These are phyloP conservation scores for Catharus bicknelli DNA, from an alignment of 2,113 vertebrate genomes.

Conservation along the genomic window DNA sequence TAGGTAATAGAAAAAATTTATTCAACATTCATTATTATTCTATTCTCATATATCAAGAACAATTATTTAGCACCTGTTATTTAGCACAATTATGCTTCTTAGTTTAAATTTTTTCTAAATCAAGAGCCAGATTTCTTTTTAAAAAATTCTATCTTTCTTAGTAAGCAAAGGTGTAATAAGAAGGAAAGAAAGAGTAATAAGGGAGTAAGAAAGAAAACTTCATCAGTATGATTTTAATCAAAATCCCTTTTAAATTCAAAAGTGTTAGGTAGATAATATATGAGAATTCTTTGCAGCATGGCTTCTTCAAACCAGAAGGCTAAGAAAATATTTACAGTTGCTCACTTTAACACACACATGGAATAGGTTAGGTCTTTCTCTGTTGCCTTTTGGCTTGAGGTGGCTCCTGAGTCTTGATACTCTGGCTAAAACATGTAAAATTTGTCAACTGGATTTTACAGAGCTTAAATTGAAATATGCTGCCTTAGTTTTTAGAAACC, in stretches of 20 bases:
- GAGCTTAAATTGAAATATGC: not conserved
- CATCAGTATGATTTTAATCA: not conserved
- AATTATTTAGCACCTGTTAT: not conserved
- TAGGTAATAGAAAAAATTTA: not conserved
- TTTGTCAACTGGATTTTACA: not conserved
- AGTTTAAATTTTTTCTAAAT: not conserved
- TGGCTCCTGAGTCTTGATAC: not conserved
- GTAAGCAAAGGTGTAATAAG: not conserved
- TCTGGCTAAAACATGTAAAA: not conserved
- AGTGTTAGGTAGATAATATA: not conserved
- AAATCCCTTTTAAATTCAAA: not conserved
- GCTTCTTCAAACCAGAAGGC: not conserved
- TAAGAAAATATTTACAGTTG: not conserved
- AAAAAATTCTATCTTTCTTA: not conserved
- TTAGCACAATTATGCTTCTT: not conserved
- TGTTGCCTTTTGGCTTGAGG: not conserved
- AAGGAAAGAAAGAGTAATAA: not conserved
- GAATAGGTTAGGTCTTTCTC: not conserved
- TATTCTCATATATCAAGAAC: not conserved
- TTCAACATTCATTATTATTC: not conserved
- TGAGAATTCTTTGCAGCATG: not conserved
- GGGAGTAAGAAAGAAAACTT: not conserved
- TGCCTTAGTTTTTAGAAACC: not conserved
- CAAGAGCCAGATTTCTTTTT: not conserved
- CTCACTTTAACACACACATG: not conserved